Evolutionary conservation across 2,797 vertebrate species (phyloP).

Genomic region (Trematomus bernacchii): DNA sequence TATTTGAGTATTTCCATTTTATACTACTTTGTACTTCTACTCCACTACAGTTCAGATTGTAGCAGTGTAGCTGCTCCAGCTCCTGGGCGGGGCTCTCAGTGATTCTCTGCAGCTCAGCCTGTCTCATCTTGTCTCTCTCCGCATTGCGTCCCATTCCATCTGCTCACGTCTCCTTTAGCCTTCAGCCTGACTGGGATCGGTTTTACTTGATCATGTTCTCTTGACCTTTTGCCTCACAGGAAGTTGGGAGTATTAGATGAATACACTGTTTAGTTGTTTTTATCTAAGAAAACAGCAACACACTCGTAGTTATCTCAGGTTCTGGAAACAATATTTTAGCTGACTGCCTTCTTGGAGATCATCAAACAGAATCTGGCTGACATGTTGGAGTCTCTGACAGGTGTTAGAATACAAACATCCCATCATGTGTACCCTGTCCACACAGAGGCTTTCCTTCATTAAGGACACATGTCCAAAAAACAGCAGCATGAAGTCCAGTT

Average conservation of each 20-base stretch:
- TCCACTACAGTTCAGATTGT: too few relatives aligned
- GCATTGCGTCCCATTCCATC: background rate
- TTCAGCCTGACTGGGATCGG: background rate
- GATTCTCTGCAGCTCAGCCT: background rate
- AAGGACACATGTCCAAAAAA: background rate
- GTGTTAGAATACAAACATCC: background rate
- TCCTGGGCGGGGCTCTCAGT: too few relatives aligned
- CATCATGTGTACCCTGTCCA: background rate
- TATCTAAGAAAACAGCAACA: background rate
- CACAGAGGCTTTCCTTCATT: background rate
- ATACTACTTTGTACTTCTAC: too few relatives aligned
- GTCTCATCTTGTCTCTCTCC: constrained; percentile 6
- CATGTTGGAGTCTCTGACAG: background rate
- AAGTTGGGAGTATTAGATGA: background rate
- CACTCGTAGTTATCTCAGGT: background rate
- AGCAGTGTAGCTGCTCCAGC: too few relatives aligned
- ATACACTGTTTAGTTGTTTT: background rate
- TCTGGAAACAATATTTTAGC: background rate
- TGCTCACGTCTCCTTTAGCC: background rate
- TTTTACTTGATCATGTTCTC: background rate
- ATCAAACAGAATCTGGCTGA: background rate
- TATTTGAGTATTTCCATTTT: too few relatives aligned
- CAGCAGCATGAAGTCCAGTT: background rate
- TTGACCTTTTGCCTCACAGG: background rate
- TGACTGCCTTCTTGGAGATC: background rate